Base-by-base conservation (phyloP, 2,888 invertebrate genomes). In the Hesperia comma region DNA sequence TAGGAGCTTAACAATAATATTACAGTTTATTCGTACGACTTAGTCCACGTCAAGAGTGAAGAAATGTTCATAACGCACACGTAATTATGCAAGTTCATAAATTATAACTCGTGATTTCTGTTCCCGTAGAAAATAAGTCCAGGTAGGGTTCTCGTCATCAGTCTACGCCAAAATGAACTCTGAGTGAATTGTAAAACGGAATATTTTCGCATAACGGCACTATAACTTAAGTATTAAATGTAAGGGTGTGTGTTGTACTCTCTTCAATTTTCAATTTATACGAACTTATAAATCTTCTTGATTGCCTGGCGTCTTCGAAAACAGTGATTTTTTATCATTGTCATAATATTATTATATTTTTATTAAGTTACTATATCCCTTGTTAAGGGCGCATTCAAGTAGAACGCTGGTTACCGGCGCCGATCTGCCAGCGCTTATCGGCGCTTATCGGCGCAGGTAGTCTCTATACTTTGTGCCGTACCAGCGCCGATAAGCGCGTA, bases 211-310 rank as follows among this genome's bases (percentile, higher is more conserved):
- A 6, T 6, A n/a, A 26, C 26, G 7, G 43, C 14, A 43, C 4
- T 21, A 8, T 14, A 19, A 19, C 10, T 5, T 49, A 49, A 10
- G 7, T 1, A 4, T 49, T 49, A n/a, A 49, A 49, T 19, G 15
- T 26, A 26, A 26, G 19, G 19, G 26, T 43, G 43, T 58, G 15
- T 15, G 43, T 26, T 58, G 43, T 43, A 58, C 15, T 58, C 56
- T 40, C 43, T 58, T 58, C n/a, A 57, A 26, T 57, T 57, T 57
- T 57, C 43, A 43, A 57, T 57, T 56, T 17, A 43, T 26, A 57
- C 57, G n/a, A 26, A 19, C 49, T 49, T 26, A 26, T 57, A 43
- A 26, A 58, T 43, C 43, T 43, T 58, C 40, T 56, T 56, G 41
- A 41, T 56, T 56, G 56, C 40, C 21, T 56, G 33, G 43, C 43